Evolutionary conservation across 2,888 invertebrate species (phyloP).

Genomic region (Eristalis tenax): DNA sequence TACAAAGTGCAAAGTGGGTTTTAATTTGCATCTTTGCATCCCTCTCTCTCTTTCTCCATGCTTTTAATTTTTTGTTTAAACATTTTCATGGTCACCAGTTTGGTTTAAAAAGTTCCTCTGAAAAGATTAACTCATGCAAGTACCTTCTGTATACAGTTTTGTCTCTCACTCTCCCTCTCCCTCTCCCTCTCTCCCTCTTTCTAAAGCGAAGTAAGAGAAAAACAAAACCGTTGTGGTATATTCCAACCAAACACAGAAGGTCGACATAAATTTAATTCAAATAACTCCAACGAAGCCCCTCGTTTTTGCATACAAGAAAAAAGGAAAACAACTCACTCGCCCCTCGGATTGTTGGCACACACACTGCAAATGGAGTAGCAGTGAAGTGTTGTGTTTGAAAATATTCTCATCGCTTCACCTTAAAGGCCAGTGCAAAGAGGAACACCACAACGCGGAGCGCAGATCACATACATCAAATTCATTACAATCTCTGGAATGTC

Average conservation of each 20-base stretch:
- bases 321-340: background rate
- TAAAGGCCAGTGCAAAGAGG: background rate
- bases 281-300: background rate
- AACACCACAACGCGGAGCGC: background rate
- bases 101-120: background rate
- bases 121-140: background rate
- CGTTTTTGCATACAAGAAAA: background rate
- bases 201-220: background rate
- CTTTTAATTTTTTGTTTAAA: too few relatives aligned
- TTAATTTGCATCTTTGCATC: background rate
- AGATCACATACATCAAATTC: background rate
- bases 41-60: background rate
- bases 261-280: conserved; percentile 4
- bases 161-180: background rate
- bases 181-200: background rate
- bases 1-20: background rate
- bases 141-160: background rate
- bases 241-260: conserved; percentile 16
- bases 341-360: background rate
- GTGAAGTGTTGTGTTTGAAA: background rate
- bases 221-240: background rate
- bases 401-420: conserved; percentile 1
- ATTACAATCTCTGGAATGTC: background rate
- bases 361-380: background rate
- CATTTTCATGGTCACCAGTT: background rate